These are phyloP conservation scores for Melanophora roralis DNA, from an alignment of 2,888 invertebrate species.

Conservation along the genomic window DNA sequence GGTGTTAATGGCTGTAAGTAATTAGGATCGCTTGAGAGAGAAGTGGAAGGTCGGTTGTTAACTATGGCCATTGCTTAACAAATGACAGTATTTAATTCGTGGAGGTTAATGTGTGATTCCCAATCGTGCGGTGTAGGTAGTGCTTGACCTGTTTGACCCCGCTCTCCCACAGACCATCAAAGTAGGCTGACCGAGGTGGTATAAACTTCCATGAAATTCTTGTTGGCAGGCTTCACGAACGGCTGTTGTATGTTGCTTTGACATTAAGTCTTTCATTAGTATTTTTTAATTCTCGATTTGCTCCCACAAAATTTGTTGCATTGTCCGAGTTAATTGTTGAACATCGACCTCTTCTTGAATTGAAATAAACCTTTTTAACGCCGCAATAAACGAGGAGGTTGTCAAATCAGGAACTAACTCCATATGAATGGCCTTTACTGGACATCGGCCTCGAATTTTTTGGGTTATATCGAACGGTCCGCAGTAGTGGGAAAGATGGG, in stretches of 20 bases:
- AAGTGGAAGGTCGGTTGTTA: no score
- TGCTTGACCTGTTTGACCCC: slow-evolving; percentile 53
- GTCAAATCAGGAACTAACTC: no score
- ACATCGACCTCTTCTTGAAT: slow-evolving; percentile 43
- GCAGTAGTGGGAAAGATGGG: no score
- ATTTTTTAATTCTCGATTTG: slow-evolving; percentile 43
- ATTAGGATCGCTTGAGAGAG: slow-evolving; percentile 62
- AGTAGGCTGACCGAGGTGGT: slow-evolving; percentile 53
- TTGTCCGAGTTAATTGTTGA: slow-evolving; percentile 51
- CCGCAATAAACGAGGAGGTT: no score
- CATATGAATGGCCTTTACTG: no score
- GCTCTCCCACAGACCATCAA: slow-evolving; percentile 55
- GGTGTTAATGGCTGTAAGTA: slow-evolving; percentile 58
- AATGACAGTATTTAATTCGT: slow-evolving; percentile 47
- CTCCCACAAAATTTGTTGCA: slow-evolving; percentile 58
- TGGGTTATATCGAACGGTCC: no score
- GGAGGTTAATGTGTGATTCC: slow-evolving; percentile 21
- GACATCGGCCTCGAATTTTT: no score
- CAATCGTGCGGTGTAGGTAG: slow-evolving; percentile 33
- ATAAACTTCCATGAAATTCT: slow-evolving; percentile 51
- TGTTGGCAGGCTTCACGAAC: slow-evolving; percentile 20
- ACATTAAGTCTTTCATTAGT: slow-evolving; percentile 7
- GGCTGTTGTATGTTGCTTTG: no score
- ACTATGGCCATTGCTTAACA: no score
- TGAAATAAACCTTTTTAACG: slow-evolving; percentile 37